Conservation (phyloP, 2,888 invertebrate genomes). For the Sussaba pulchella region DNA sequence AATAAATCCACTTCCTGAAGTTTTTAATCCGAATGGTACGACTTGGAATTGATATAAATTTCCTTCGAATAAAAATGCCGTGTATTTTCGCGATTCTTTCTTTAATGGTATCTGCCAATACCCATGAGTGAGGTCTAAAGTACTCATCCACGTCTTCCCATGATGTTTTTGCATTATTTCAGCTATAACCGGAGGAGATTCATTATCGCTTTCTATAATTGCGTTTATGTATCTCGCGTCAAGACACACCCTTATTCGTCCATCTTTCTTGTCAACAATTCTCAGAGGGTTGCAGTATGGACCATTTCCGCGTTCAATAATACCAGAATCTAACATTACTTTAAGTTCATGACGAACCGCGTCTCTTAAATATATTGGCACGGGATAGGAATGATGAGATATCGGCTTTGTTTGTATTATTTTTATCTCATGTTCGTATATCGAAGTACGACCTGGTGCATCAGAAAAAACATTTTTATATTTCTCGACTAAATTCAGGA, state of each 20-base stretch:
- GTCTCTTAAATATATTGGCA: conserved; percentile 21
- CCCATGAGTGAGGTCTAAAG: conserved; percentile 70
- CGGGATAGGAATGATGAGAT: conserved; percentile 38
- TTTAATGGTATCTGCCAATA: conserved; percentile 73
- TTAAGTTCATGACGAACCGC: conserved; percentile 30
- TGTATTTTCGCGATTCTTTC: conserved; percentile 64
- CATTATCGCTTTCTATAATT: conserved; percentile 29
- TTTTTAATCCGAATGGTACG: conserved; percentile 77
- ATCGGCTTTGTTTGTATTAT: conserved; percentile 16
- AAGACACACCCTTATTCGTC: conserved; percentile 20
- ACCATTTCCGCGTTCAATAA: conserved; percentile 45
- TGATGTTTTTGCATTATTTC: too few relatives aligned
- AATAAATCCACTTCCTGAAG: conserved; percentile 70
- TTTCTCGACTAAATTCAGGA: not conserved
- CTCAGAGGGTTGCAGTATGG: conserved; percentile 40
- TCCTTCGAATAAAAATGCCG: conserved; percentile 69
- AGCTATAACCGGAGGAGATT: conserved; percentile 30
- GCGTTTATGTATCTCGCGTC: conserved; percentile 47
- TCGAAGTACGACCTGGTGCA: conserved; percentile 23
- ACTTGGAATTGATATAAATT: conserved; percentile 73
- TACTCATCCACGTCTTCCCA: conserved; percentile 47
- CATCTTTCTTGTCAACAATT: conserved; percentile 38
- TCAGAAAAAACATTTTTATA: conserved; percentile 25
- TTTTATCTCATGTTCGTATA: conserved; percentile 41
- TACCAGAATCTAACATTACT: conserved; percentile 12